Base-by-base conservation (phyloP, 2,113 vertebrate genomes). In the Leptocoma aspasia region DNA sequence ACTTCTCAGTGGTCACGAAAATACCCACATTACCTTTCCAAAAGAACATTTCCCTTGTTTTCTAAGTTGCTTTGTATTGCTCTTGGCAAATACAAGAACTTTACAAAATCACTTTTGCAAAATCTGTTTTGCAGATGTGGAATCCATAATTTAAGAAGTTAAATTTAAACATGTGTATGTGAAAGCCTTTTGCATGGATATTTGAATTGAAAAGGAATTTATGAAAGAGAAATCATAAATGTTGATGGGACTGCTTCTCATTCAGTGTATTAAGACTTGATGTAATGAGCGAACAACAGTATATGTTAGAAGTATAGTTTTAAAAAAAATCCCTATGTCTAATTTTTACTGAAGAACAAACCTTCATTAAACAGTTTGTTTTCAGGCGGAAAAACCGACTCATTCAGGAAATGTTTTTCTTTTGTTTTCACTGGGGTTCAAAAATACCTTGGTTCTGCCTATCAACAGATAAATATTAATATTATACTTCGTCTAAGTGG, bases 121-220 rank as follows among this genome's bases (percentile, higher is more conserved):
- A 98, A 98, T 98, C 96, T 98, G 97, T 98, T 98, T 83, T 97
- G 92, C 98, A 99, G 98, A 98, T 99, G 98, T 98, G 94, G 91
- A 97, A 93, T 95, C 91, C 94, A 96, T 80, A 82, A 96, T 97
- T 96, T 73, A 87, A 92, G 97, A 96, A 92, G 69, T 90, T 92
- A 61, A 94, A 78, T 87, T 95, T 95, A 89, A 94, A 73, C 68
- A 87, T 78, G 6, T 72, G 22, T 87, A 30, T 89, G 42, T 73
- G 15, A 70, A 70, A 80, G 13, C 77, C 10, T 86, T 85, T 94
- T 96, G 91, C 37, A 18, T 37, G 18, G 23, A 71, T 52, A 39
- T 35, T 72, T 73, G 82, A 27, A 81, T 49, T 71, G 13, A 70
- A 85, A 80, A 69, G 3, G 42, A 82, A 59, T 70, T 52, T 86